These are phyloP conservation scores for Manis pentadactyla DNA, from an alignment of 2,797 vertebrate species.

Conservation along the genomic window DNA sequence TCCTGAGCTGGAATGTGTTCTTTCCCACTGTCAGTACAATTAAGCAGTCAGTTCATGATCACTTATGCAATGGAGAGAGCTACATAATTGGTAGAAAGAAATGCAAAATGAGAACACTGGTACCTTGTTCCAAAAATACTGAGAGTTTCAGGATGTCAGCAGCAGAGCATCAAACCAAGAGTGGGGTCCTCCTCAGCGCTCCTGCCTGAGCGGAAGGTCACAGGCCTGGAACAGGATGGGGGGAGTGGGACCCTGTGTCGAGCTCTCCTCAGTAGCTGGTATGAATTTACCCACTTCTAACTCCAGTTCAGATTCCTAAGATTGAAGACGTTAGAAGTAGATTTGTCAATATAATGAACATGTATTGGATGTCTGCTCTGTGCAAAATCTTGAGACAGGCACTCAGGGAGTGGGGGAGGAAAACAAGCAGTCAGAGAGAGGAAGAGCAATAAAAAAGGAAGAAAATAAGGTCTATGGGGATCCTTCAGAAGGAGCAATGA, in stretches of 20 bases:
- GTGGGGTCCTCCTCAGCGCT: too few relatives aligned
- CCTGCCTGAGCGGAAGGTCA: not conserved
- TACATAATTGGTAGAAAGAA: not conserved
- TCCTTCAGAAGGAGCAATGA: not conserved
- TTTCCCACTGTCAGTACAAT: not conserved
- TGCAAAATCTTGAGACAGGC: not conserved
- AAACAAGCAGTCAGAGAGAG: not conserved
- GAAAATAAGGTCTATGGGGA: not conserved
- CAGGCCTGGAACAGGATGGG: not conserved
- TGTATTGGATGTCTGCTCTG: not conserved
- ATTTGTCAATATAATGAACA: fast-evolving
- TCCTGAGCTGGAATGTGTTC: not conserved
- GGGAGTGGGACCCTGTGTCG: too few relatives aligned
- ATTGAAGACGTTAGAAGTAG: not conserved
- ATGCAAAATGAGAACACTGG: not conserved
- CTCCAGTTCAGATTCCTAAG: not conserved
- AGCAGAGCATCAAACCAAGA: not conserved
- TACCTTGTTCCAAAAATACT: not conserved
- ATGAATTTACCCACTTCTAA: not conserved
- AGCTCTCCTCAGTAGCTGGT: not conserved
- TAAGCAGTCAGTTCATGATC: not conserved
- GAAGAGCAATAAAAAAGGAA: not conserved
- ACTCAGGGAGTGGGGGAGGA: not conserved
- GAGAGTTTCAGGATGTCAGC: not conserved
- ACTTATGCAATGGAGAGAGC: not conserved